Evolutionary conservation across 2,113 vertebrate genomes (phyloP).

Genomic region (Naja naja): DNA sequence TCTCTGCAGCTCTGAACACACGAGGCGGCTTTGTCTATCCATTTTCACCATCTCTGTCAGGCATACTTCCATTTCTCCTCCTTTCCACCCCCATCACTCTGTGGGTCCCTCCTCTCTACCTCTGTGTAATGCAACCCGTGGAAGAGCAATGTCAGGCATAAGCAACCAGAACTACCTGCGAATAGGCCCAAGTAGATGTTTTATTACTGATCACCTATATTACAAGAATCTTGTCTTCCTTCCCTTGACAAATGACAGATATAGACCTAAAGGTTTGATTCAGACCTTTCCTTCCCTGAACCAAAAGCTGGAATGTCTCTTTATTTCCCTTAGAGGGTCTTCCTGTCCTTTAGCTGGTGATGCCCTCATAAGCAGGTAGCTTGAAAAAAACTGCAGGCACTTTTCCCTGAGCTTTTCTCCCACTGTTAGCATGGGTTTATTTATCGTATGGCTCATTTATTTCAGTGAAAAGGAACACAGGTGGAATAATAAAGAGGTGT

Average conservation of each 20-base stretch:
- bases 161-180: not conserved
- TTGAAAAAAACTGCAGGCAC: not conserved
- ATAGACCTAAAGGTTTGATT: not conserved
- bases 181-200: not conserved
- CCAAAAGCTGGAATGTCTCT: not conserved
- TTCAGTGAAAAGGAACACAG: not conserved
- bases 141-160: not conserved
- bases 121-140: not conserved
- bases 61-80: not conserved
- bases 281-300: not conserved
- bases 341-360: not conserved
- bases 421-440: not conserved
- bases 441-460: not conserved
- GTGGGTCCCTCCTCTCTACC: not conserved
- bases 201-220: not conserved
- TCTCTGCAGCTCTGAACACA: not conserved
- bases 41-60: not conserved
- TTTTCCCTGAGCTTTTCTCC: not conserved
- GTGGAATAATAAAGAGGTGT: not conserved
- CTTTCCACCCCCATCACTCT: not conserved
- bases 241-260: not conserved
- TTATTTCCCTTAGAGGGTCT: not conserved
- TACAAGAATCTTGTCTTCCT: not conserved
- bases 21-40: not conserved
- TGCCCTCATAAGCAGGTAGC: not conserved